Evolutionary conservation across 64 coral and sea anemone genomes (phyloP).

Genomic region (Actinia tenebrosa): DNA sequence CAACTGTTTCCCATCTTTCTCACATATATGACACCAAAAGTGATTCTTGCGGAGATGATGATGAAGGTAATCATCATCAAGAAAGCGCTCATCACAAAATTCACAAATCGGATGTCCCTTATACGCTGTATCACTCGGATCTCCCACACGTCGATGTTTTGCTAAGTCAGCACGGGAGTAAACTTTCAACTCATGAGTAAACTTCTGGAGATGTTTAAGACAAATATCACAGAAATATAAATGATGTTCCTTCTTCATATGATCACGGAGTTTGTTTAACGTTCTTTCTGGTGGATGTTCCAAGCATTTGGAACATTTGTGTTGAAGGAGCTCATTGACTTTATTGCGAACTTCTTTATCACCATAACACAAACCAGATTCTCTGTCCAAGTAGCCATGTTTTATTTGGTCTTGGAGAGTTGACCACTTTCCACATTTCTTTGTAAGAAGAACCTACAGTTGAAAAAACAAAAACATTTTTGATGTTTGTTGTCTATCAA

Average conservation of each 20-base stretch:
- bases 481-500: no score
- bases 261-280: conserved; percentile 57
- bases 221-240: conserved; percentile 78
- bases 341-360: conserved; percentile 51
- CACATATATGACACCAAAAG: conserved; percentile 97
- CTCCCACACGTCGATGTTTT: conserved; percentile 71
- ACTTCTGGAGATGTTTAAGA: conserved; percentile 73
- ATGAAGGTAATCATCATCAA: conserved; percentile 89
- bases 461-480: not conserved
- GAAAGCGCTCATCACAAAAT: conserved; percentile 82
- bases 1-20: conserved; percentile 81
- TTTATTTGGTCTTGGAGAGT: not conserved
- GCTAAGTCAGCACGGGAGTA: conserved; percentile 72
- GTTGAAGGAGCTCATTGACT: conserved; percentile 67
- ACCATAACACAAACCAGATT: conserved; percentile 48
- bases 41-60: conserved; percentile 80
- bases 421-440: not conserved
- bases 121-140: conserved; percentile 72
- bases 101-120: conserved; percentile 89
- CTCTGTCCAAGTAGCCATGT: conserved; percentile 20
- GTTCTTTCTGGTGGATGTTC: conserved; percentile 19
- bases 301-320: conserved; percentile 61
- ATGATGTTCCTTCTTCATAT: conserved; percentile 58
- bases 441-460: not conserved
- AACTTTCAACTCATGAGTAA: conserved; percentile 63